Evolutionary conservation across 2,888 invertebrate genomes (phyloP).

Genomic region (Clivina fossor): DNA sequence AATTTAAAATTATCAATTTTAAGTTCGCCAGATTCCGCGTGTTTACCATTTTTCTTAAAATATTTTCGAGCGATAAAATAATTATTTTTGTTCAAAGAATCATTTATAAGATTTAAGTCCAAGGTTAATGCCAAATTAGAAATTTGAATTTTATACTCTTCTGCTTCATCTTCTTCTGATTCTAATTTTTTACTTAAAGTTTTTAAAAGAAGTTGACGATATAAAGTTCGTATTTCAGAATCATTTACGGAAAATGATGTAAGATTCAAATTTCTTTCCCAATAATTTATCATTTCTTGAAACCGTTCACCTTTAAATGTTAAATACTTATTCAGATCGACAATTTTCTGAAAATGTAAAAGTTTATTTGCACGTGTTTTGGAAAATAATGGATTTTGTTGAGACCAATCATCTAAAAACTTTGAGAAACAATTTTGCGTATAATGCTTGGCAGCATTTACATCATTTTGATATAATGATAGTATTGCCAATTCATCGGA

Average conservation of each 20-base stretch:
- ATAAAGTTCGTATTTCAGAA: slow-evolving; percentile 55
- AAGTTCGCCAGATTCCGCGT: slow-evolving; percentile 29
- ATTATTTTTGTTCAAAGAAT: slow-evolving; percentile 55
- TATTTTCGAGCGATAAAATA: slow-evolving; percentile 53
- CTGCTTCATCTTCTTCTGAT: slow-evolving; percentile 34
- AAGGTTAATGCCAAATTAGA: slow-evolving; percentile 46
- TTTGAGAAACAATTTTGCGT: slow-evolving; percentile 52
- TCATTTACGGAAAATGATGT: slow-evolving; percentile 53
- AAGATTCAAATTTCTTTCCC: slow-evolving; percentile 51
- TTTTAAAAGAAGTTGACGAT: slow-evolving; percentile 51
- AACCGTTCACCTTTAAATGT: slow-evolving; percentile 40
- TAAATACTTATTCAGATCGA: slow-evolving; percentile 56
- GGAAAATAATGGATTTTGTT: slow-evolving; percentile 57
- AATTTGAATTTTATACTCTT: no score
- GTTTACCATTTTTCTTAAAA: slow-evolving; percentile 36
- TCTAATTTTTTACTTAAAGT: slow-evolving; percentile 40
- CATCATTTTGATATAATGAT: slow-evolving; percentile 55
- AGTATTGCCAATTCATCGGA: slow-evolving; percentile 63
- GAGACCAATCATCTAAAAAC: slow-evolving; percentile 60
- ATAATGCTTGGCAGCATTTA: slow-evolving; percentile 55
- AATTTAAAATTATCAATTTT: slow-evolving; percentile 32
- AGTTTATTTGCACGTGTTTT: slow-evolving; percentile 56
- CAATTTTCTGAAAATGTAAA: slow-evolving; percentile 56
- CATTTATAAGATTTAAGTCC: slow-evolving; percentile 54
- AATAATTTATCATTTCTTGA: slow-evolving; percentile 47